Conservation (phyloP, 2,888 invertebrate species). For the Magallana nippona region DNA sequence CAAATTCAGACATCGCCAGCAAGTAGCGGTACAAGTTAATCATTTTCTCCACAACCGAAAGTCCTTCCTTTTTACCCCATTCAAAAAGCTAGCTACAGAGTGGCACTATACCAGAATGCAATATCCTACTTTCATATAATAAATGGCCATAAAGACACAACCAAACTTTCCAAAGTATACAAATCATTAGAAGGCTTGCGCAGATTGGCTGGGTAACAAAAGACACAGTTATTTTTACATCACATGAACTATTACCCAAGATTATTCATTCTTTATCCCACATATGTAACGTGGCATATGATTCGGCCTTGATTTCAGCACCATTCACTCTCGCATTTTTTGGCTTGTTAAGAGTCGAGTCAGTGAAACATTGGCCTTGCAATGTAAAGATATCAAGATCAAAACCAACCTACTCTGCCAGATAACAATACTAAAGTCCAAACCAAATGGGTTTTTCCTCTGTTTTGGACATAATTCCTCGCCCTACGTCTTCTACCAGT, state of each 20-base stretch:
- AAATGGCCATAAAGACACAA: neutral
- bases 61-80: neutral
- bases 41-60: neutral
- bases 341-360: neutral
- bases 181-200: neutral
- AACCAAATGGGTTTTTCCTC: too few relatives aligned
- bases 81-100: neutral
- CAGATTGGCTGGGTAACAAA: neutral
- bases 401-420: too few relatives aligned
- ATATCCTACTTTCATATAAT: neutral
- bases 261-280: neutral
- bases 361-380: neutral
- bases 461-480: too few relatives aligned
- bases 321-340: neutral
- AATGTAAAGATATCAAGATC: too few relatives aligned
- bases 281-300: neutral
- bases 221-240: neutral
- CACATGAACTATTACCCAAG: neutral
- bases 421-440: too few relatives aligned
- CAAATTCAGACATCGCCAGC: neutral
- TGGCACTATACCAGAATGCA: neutral
- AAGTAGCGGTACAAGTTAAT: neutral
- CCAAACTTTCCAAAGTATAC: neutral
- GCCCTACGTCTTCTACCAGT: too few relatives aligned
- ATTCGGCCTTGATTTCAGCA: neutral